These are phyloP conservation scores for Chionodraco myersi DNA, from an alignment of 2,113 vertebrate genomes.

Conservation along the genomic window DNA sequence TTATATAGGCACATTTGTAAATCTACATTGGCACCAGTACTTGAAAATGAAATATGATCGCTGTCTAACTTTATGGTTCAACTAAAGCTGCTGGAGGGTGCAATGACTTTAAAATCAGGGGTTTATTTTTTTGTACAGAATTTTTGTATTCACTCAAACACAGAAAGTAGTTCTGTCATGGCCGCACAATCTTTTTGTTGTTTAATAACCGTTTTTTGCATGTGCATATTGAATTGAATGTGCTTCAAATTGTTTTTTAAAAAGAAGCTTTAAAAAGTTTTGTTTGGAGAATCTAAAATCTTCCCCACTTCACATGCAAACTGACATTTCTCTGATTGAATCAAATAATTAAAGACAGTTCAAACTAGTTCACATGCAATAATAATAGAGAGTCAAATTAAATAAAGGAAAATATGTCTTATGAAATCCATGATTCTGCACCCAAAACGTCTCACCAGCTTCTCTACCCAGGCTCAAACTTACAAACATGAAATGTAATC, in stretches of 20 bases:
- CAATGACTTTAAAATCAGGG: constrained; percentile 29
- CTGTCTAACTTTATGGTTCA: constrained; percentile 51
- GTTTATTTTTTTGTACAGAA: constrained; percentile 19
- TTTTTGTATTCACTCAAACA: constrained; percentile 3
- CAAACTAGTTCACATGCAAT: background rate
- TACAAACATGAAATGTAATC: background rate
- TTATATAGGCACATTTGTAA: constrained; percentile 79
- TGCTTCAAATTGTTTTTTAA: background rate
- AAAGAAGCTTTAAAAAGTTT: background rate
- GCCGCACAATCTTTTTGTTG: background rate
- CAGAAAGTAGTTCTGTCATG: constrained; percentile 20
- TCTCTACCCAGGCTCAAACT: background rate
- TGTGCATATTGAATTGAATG: constrained; percentile 8
- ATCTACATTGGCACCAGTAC: constrained; percentile 72
- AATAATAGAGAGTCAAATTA: background rate
- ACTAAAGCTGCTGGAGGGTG: constrained; percentile 53
- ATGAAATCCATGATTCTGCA: background rate
- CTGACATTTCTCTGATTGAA: background rate
- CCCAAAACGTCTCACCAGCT: background rate
- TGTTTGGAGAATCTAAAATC: background rate
- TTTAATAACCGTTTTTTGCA: background rate
- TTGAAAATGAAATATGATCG: constrained; percentile 67
- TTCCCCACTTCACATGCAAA: background rate
- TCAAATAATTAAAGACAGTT: background rate
- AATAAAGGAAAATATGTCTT: background rate